phyloP scores from a whole-genome alignment of 2,888 invertebrate genomes.

The Polyommatus iphigenia region DNA sequence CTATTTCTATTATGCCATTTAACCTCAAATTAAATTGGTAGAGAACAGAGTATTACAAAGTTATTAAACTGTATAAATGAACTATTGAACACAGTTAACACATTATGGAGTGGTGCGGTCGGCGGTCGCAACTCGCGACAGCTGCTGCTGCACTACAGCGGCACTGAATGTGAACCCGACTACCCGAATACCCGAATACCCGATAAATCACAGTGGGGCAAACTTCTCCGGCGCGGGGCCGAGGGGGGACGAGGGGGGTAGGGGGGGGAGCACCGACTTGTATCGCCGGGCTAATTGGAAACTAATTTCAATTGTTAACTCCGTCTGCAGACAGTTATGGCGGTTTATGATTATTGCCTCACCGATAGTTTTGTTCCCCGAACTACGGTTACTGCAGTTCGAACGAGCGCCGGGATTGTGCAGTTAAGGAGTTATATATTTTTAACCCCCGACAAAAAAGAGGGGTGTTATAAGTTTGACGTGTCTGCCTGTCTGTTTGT shows the following conservation, averaged over 20 bases:
- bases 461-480: too few relatives aligned
- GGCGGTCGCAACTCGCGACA: neutral
- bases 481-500: too few relatives aligned
- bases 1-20: too few relatives aligned
- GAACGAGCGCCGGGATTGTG: neutral
- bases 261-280: neutral
- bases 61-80: neutral
- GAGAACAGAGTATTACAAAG: neutral
- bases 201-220: neutral
- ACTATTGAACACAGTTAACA: slow-evolving; percentile 8
- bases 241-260: neutral
- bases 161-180: neutral
- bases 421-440: neutral
- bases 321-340: neutral
- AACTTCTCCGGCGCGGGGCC: neutral
- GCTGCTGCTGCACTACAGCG: neutral
- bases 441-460: too few relatives aligned
- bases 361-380: neutral
- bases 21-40: neutral
- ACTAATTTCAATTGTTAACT: slow-evolving; percentile 19
- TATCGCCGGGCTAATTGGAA: slow-evolving; percentile 14
- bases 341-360: slow-evolving; percentile 19
- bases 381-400: neutral
- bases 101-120: neutral
- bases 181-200: neutral